Evolutionary conservation across 2,888 invertebrate species (phyloP).

Genomic region (Stenurella melanura): DNA sequence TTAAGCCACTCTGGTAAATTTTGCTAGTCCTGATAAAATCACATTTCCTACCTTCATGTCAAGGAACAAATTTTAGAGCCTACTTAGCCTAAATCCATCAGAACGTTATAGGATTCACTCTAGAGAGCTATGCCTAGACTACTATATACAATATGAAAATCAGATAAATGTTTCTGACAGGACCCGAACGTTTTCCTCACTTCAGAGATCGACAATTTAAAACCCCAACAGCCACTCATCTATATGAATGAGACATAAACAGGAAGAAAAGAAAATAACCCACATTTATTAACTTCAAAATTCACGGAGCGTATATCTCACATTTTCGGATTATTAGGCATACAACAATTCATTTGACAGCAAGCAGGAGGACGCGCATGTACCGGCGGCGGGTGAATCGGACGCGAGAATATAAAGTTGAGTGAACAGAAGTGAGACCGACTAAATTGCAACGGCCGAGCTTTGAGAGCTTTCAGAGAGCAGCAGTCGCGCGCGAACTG

Average conservation of each 20-base stretch:
- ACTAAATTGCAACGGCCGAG: constrained; percentile 16
- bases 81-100: too few species aligned
- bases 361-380: neutral
- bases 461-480: constrained; percentile 11
- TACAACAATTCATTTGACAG: neutral
- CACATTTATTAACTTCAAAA: constrained; percentile 21
- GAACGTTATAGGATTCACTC: too few species aligned
- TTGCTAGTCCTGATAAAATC: too few species aligned
- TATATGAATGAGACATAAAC: constrained; percentile 14
- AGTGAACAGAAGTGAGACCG: constrained; percentile 18
- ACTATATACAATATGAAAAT: too few species aligned
- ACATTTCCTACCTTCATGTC: too few species aligned
- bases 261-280: constrained; percentile 5
- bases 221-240: neutral
- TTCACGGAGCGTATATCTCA: constrained; percentile 15
- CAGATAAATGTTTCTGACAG: too few species aligned
- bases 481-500: constrained; percentile 26
- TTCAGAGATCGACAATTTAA: neutral
- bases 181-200: too few species aligned
- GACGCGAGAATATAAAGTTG: constrained; percentile 1
- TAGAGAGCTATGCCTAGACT: too few species aligned
- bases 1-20: too few species aligned
- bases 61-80: too few species aligned
- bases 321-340: constrained; percentile 1
- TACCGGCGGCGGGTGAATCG: neutral